A percentile compares a stretch with the other conserved stretches of the same genome.
These are phyloP conservation scores for Nemoura dubitans DNA, from an alignment of 2,888 invertebrate genomes.

Conservation along the genomic window DNA sequence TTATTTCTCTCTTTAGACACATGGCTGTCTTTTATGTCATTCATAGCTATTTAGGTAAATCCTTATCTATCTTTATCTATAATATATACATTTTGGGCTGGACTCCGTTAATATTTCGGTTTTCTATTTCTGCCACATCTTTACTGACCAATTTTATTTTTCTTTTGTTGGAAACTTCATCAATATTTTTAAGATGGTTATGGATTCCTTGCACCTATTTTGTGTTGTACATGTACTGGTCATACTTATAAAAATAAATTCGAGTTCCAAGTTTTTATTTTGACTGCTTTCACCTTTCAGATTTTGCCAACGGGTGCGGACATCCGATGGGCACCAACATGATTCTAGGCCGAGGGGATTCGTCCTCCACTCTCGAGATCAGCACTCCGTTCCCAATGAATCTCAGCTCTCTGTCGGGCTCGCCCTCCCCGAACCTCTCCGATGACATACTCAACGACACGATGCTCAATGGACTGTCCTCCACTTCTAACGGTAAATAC, in stretches of 20 bases:
- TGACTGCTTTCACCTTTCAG: constrained; percentile 55
- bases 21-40: neutral
- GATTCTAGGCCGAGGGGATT: constrained; percentile 68
- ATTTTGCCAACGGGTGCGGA: constrained; percentile 62
- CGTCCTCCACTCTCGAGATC: constrained; percentile 53
- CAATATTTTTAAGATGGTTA: no score
- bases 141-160: no score
- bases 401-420: constrained; percentile 64
- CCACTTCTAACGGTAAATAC: neutral
- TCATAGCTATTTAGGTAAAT: no score
- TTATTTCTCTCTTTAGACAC: neutral
- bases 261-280: neutral
- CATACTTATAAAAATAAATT: no score
- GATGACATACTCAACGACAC: constrained; percentile 54
- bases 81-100: no score
- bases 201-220: no score
- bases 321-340: constrained; percentile 55
- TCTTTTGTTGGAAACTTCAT: no score
- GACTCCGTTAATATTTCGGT: no score
- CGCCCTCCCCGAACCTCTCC: constrained; percentile 70
- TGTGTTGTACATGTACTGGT: no score
- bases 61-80: no score
- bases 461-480: constrained; percentile 10
- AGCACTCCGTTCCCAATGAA: constrained; percentile 32
- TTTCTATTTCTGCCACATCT: no score